Conservation (phyloP, 2,797 vertebrate species). For the Mormyrus proboscirostris region DNA sequence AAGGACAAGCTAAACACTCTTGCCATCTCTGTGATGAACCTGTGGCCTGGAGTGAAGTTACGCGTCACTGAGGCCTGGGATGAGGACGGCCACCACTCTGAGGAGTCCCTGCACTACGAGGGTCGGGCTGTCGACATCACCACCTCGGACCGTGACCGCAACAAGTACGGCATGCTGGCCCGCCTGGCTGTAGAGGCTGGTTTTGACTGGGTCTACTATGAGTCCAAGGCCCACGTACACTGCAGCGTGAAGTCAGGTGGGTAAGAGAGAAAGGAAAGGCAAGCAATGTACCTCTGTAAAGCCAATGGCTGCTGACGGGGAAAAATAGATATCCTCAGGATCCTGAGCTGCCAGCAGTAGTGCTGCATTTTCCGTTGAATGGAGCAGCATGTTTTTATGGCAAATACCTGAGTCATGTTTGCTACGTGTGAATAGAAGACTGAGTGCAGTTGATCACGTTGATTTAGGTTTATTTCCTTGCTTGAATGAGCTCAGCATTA, state of each 20-base stretch:
- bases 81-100: conserved; percentile 91
- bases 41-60: conserved; percentile 94
- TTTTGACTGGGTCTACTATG: conserved; percentile 97
- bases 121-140: conserved; percentile 95
- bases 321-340: not conserved
- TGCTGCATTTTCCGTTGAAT: not conserved
- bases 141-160: conserved; percentile 86
- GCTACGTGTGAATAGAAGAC: not conserved
- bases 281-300: not conserved
- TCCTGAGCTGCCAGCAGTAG: not conserved
- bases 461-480: not conserved
- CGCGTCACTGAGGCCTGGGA: conserved; percentile 98
- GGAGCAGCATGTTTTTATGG: not conserved
- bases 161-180: conserved; percentile 94
- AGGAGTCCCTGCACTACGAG: conserved; percentile 94
- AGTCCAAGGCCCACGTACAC: conserved; percentile 96
- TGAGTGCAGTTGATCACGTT: not conserved
- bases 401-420: not conserved
- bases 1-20: conserved; percentile 95
- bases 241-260: conserved; percentile 97
- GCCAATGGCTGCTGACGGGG: not conserved
- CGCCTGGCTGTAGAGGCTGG: conserved; percentile 92
- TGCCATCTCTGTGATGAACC: conserved; percentile 98
- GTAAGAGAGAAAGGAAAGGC: conserved; percentile 15
- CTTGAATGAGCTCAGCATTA: not conserved